These are phyloP conservation scores for Capra hircus DNA, from an alignment of 2,113 vertebrate species.

Conservation along the genomic window DNA sequence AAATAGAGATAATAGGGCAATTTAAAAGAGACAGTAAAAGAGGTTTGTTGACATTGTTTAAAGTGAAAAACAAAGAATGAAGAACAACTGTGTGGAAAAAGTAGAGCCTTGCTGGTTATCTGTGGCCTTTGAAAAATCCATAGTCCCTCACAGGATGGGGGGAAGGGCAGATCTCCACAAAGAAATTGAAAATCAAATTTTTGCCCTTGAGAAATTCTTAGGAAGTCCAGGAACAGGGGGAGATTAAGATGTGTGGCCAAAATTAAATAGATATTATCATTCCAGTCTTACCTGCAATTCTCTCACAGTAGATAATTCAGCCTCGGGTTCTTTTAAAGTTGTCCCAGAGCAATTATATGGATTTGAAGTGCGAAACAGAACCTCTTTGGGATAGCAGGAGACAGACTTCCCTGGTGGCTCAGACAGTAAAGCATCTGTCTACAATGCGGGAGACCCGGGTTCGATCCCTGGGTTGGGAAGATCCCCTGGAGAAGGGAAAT, in stretches of 20 bases:
- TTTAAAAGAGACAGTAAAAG: background rate
- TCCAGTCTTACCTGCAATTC: background rate
- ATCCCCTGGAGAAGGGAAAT: no score
- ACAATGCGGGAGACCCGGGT: no score
- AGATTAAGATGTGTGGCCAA: background rate
- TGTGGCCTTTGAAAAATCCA: background rate
- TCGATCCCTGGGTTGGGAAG: no score
- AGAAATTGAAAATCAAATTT: background rate
- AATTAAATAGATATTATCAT: background rate
- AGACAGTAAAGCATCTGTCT: no score
- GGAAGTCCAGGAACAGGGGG: background rate
- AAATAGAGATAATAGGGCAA: background rate
- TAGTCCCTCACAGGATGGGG: background rate
- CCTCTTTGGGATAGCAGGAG: background rate
- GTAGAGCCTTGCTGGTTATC: background rate
- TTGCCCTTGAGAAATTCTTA: constrained; percentile 13
- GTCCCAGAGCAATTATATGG: background rate
- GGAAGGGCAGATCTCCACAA: background rate
- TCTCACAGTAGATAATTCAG: background rate
- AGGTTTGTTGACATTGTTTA: background rate
- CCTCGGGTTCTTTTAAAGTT: background rate
- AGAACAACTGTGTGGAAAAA: background rate
- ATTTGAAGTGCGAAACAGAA: constrained; percentile 24
- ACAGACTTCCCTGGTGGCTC: background rate
- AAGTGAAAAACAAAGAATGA: background rate